Evolutionary conservation across 92 coral and sea anemone species (phyloP).

Genomic region (Nematostella vectensis): DNA sequence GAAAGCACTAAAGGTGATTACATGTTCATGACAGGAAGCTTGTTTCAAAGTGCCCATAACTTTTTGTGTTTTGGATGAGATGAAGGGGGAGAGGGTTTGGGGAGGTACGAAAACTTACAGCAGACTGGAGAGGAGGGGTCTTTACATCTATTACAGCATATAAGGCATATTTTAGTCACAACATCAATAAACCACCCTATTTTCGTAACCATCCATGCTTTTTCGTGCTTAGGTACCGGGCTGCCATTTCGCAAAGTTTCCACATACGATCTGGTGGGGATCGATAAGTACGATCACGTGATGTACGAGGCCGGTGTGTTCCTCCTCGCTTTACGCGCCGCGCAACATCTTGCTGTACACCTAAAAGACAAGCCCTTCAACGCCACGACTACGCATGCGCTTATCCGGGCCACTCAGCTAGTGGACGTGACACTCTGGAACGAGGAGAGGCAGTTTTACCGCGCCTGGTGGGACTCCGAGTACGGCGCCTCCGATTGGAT

Average conservation of each 20-base stretch:
- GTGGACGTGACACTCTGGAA: slow-evolving; percentile 62
- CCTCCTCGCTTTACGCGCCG: slow-evolving; percentile 56
- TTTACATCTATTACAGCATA: no score
- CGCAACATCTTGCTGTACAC: slow-evolving; percentile 41
- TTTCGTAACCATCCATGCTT: no score
- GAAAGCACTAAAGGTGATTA: slow-evolving; percentile 63
- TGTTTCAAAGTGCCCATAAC: neutral
- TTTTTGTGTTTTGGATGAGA: neutral
- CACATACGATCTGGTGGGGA: slow-evolving; percentile 51
- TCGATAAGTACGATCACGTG: slow-evolving; percentile 77
- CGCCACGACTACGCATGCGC: slow-evolving; percentile 30
- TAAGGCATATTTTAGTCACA: no score
- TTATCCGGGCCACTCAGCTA: slow-evolving; percentile 40
- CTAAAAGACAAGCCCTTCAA: slow-evolving; percentile 40
- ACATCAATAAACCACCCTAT: no score
- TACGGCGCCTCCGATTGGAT: slow-evolving; percentile 85
- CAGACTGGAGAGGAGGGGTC: no score
- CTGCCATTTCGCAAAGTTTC: slow-evolving; percentile 78
- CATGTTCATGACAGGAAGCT: neutral
- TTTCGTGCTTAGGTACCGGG: slow-evolving; percentile 75
- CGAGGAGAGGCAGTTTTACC: slow-evolving; percentile 38
- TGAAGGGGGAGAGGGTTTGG: neutral
- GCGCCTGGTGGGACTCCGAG: slow-evolving; percentile 90
- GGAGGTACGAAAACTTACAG: no score
- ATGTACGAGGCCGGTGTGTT: slow-evolving; percentile 60